phyloP scores from a whole-genome alignment of 2,888 invertebrate species.

The Nephrotoma guestfalica region DNA sequence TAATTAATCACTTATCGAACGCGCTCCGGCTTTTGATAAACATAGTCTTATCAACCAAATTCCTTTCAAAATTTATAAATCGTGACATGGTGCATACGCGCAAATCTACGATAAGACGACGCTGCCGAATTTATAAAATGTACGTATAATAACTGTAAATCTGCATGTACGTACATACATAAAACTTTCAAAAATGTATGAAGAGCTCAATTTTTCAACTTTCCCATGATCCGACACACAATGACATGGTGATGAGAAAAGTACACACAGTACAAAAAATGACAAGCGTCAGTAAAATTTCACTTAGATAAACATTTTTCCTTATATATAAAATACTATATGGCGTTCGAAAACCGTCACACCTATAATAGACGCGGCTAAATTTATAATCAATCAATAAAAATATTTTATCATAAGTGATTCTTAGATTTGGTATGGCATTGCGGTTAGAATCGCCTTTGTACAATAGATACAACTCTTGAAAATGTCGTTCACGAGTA shows the following conservation, averaged over 20 bases:
- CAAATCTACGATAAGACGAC: background rate
- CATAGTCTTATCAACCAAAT: background rate
- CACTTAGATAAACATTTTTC: background rate
- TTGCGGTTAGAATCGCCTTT: no score
- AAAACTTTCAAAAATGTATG: background rate
- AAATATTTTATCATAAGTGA: no score
- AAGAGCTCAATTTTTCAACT: background rate
- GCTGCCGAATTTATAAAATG: background rate
- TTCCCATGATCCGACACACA: background rate
- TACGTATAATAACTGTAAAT: background rate
- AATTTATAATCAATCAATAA: no score
- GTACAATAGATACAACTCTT: no score
- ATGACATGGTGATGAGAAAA: background rate
- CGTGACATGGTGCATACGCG: background rate
- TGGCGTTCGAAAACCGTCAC: background rate
- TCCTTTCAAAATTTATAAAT: background rate
- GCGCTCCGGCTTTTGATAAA: background rate
- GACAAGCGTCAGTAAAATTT: background rate
- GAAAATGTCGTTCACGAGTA: no score
- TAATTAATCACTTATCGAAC: background rate
- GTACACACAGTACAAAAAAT: background rate
- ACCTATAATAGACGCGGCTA: background rate
- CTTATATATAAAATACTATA: background rate
- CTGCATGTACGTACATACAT: background rate
- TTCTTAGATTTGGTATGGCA: no score